These are phyloP conservation scores for Villa cingulata DNA, from an alignment of 2,888 invertebrate genomes.

Conservation along the genomic window DNA sequence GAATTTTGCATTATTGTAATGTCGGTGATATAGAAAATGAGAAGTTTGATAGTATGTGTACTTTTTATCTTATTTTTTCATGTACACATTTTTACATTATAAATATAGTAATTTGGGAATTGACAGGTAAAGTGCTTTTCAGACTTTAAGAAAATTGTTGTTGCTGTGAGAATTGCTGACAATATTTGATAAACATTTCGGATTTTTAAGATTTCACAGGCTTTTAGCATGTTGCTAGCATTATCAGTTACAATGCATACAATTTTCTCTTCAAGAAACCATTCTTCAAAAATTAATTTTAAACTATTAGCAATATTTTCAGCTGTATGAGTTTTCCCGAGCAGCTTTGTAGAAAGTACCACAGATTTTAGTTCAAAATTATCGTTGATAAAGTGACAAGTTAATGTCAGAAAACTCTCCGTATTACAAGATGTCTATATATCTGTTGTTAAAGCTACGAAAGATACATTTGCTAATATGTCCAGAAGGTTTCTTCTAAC, in stretches of 20 bases:
- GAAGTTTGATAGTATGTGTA: no score
- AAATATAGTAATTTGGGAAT: no score
- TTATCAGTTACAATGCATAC: neutral
- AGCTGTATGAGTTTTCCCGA: neutral
- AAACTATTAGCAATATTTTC: neutral
- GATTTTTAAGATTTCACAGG: no score
- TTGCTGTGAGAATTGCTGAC: no score
- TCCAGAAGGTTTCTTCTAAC: neutral
- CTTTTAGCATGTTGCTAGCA: no score
- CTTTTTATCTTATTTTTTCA: no score
- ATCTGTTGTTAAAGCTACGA: neutral
- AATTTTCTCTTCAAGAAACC: neutral
- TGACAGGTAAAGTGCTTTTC: no score
- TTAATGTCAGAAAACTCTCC: neutral
- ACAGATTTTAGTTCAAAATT: neutral
- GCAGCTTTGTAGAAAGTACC: neutral
- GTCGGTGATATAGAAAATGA: no score
- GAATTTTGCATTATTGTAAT: no score
- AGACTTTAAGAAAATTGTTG: no score
- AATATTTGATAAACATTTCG: no score
- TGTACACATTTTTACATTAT: no score
- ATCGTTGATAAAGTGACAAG: conserved; percentile 1
- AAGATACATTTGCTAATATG: neutral
- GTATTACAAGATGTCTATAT: neutral
- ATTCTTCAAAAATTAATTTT: neutral